Evolutionary conservation across 2,113 vertebrate species (phyloP).

Genomic region (Crypturellus undulatus): DNA sequence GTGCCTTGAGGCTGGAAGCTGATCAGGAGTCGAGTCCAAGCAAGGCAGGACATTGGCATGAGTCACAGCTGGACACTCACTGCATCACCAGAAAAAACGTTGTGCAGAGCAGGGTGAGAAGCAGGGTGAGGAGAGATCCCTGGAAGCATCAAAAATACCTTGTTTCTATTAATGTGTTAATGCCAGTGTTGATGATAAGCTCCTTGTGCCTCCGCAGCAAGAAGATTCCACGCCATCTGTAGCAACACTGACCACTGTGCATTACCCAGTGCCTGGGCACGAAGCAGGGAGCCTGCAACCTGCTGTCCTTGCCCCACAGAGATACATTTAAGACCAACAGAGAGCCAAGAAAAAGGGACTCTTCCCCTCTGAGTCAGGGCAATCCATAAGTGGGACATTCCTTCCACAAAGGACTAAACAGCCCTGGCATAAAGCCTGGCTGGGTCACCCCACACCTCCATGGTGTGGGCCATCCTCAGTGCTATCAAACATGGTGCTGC

Average conservation of each 20-base stretch:
- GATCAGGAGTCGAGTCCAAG: neutral
- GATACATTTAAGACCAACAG: neutral
- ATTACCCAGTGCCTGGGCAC: neutral
- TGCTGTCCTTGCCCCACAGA: neutral
- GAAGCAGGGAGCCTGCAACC: neutral
- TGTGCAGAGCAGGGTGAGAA: neutral
- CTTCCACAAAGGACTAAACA: neutral
- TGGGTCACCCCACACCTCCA: neutral
- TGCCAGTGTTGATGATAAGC: neutral
- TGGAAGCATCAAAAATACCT: neutral
- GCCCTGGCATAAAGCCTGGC: neutral
- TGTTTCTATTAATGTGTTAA: neutral
- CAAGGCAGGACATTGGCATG: neutral
- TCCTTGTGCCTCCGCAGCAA: neutral
- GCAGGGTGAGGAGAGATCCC: neutral
- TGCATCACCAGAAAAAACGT: neutral
- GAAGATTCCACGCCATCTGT: neutral
- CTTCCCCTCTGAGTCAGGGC: neutral
- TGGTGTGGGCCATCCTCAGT: neutral
- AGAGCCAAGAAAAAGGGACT: neutral
- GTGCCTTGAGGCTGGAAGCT: neutral
- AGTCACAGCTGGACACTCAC: neutral
- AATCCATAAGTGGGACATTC: neutral
- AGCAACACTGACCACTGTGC: no score
- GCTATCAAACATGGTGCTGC: neutral